These are phyloP conservation scores for Telmatherina bonti DNA, from an alignment of 2,797 vertebrate genomes.

Conservation along the genomic window DNA sequence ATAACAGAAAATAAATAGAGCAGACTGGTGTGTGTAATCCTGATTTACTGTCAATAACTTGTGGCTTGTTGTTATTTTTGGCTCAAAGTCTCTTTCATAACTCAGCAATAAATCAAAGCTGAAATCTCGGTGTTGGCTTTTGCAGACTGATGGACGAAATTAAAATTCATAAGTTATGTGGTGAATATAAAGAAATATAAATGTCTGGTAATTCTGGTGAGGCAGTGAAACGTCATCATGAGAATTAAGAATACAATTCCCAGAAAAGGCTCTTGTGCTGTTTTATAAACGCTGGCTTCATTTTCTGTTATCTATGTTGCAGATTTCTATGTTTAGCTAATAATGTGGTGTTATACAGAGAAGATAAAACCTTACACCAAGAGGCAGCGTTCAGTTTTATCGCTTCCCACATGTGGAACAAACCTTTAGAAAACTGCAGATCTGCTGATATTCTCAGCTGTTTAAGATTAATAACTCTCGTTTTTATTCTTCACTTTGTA, in stretches of 20 bases:
- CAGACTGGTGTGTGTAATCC: neutral
- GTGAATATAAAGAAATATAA: conserved; percentile 29
- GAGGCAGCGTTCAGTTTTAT: too few relatives aligned
- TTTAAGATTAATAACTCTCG: too few relatives aligned
- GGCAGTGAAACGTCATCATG: neutral
- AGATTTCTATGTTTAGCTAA: too few relatives aligned
- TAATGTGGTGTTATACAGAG: too few relatives aligned
- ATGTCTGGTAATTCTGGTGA: conserved; percentile 33
- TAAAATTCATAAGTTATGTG: neutral
- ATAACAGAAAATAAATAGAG: neutral
- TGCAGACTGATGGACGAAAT: neutral
- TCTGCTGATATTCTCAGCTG: too few relatives aligned
- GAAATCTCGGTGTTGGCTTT: neutral
- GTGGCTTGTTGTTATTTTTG: too few relatives aligned
- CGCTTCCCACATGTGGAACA: too few relatives aligned
- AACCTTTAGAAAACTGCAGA: too few relatives aligned
- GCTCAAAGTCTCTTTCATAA: too few relatives aligned
- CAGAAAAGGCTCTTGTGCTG: neutral
- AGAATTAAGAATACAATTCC: neutral
- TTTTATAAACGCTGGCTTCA: conserved; percentile 20
- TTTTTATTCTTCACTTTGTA: too few relatives aligned
- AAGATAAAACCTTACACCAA: too few relatives aligned
- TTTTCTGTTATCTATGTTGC: neutral
- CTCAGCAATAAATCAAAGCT: neutral
- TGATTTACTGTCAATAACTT: too few relatives aligned